Evolutionary conservation across 2,797 vertebrate genomes (phyloP), one percentile per base, ranked within the genome.

Genomic region (Labroides dimidiatus): DNA sequence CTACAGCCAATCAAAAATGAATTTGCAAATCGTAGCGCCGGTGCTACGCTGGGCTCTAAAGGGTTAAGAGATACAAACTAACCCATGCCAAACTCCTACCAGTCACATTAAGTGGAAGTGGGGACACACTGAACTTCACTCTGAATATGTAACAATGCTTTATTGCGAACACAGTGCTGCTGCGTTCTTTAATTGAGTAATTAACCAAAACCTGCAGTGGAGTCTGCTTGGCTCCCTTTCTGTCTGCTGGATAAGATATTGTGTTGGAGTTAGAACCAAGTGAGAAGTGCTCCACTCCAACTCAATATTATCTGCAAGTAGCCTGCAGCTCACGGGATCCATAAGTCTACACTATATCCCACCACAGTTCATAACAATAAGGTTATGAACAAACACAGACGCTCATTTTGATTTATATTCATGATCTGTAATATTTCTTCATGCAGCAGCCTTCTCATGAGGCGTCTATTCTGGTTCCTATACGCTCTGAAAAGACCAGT

Each of bases 121-220:
- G 20, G 45, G 59, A 76, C 65, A 69, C 16, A 14, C 4, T 53
- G 55, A 68, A 72, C 64, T 17, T 16, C 41, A 4, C 39, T 63
- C 45, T 69, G 66, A 77, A 64, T 61, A 62, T 53, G 56, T 6
- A 79, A 69, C 60, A 80, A 58, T 67, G 60, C 50, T 66, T 65
- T 72, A 84, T 71, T 75, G 54, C 76, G 69, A 81, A 75, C 60
- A 72, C 51, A 74, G 42, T 68, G 78, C 79, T 54, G 72, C 63
- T 42, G 50, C 66, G 65, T 63, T 69, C 55, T 59, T 81, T 67
- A 78, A 81, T 75, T 77, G 23, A 64, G 69, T 69, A 75, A 85
- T 80, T 80, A 87, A 73, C 66, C 47, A 76, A 87, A 33, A 80
- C 16, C 66, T 8, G 8, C 75, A 80, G 51, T 54, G 69, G 21